Percentiles rank a stretch among this genome's conserved stretches.
These are phyloP conservation scores for Antennarius maculatus DNA, from an alignment of 2,797 vertebrate species.

Conservation along the genomic window DNA sequence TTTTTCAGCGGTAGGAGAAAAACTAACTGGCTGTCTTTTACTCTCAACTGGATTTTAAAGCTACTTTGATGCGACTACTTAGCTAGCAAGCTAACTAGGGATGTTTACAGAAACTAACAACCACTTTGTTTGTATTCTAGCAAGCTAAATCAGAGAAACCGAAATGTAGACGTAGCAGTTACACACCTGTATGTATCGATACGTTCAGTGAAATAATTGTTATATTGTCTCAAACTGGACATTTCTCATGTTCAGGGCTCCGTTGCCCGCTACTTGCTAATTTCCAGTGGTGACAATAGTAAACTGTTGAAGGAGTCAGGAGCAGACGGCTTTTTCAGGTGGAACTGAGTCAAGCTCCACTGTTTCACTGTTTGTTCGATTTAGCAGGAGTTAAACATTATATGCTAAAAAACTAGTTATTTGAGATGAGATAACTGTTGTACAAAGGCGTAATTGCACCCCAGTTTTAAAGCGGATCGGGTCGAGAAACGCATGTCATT, in stretches of 20 bases:
- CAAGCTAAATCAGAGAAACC: constrained; percentile 27
- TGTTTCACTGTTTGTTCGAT: not conserved
- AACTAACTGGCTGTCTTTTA: constrained; percentile 28
- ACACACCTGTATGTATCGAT: not conserved
- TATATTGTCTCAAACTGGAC: not conserved
- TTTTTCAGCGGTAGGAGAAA: constrained; percentile 12
- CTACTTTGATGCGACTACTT: constrained; percentile 60
- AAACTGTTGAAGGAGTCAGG: constrained; percentile 60
- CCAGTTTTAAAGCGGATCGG: constrained; percentile 20
- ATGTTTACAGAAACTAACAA: constrained; percentile 65
- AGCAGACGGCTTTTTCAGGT: constrained; percentile 19
- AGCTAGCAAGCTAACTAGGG: constrained; percentile 77
- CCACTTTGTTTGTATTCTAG: constrained; percentile 59
- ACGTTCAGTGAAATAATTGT: not conserved
- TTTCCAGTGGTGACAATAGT: constrained; percentile 57
- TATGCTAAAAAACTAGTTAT: constrained; percentile 5
- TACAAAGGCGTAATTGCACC: constrained; percentile 30
- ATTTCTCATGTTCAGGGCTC: constrained; percentile 28
- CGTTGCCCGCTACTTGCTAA: constrained; percentile 15
- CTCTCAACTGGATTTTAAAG: constrained; percentile 46
- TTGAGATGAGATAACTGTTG: constrained; percentile 12
- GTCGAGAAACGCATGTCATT: constrained; percentile 15
- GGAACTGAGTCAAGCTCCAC: constrained; percentile 27
- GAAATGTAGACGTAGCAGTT: not conserved
- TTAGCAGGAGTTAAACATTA: rapidly evolving